These are phyloP conservation scores for Conistra vaccinii DNA, from an alignment of 2,888 invertebrate species.

Conservation along the genomic window DNA sequence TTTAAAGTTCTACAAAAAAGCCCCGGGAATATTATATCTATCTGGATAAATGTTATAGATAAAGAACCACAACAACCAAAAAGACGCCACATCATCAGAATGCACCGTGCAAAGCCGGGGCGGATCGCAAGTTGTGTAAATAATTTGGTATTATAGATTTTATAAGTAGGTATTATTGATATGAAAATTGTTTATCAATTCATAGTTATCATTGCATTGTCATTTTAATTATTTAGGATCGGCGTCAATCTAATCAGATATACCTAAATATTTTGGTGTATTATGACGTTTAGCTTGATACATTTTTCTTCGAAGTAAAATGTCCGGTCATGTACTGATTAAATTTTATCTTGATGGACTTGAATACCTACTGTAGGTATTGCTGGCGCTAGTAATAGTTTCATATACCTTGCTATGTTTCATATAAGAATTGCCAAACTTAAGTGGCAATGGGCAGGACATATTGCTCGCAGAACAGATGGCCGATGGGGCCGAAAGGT, in stretches of 20 bases:
- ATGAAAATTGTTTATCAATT: background rate
- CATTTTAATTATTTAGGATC: background rate
- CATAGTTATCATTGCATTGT: background rate
- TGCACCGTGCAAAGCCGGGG: background rate
- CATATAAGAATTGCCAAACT: too few relatives aligned
- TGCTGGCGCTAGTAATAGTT: constrained; percentile 1
- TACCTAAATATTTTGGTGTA: background rate
- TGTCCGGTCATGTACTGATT: background rate
- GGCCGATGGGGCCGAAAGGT: too few relatives aligned
- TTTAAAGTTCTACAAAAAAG: background rate
- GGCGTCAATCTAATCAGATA: background rate
- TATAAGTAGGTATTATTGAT: background rate
- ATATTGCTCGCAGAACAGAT: too few relatives aligned
- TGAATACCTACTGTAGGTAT: background rate
- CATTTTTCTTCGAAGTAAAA: constrained; percentile 6
- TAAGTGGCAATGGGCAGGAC: too few relatives aligned
- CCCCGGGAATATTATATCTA: background rate
- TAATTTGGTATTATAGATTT: too few relatives aligned
- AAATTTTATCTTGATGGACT: background rate
- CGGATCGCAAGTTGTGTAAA: background rate
- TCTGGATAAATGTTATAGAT: background rate
- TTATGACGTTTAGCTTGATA: background rate
- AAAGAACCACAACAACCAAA: too few relatives aligned
- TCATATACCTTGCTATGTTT: too few relatives aligned
- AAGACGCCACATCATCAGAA: background rate